Evolutionary conservation across 2,113 vertebrate species (phyloP).

Genomic region (Casuarius casuarius): DNA sequence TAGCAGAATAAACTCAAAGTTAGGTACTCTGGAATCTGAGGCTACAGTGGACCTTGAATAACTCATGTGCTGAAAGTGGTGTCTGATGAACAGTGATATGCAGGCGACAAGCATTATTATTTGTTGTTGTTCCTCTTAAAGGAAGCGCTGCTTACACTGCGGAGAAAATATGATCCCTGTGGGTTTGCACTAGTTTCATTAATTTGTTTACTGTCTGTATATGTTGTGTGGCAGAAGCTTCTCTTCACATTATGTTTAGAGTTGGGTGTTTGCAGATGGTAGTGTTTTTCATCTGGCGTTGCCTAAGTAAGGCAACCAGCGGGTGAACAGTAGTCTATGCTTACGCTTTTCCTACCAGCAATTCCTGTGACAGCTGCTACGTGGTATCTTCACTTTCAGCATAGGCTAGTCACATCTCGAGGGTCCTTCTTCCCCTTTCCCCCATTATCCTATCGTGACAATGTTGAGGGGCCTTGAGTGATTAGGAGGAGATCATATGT

Average conservation of each 20-base stretch:
- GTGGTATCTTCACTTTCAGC: background rate
- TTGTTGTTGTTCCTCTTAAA: background rate
- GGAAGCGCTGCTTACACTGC: background rate
- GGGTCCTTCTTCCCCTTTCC: background rate
- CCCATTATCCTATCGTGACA: background rate
- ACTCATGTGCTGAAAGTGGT: slow-evolving; percentile 3
- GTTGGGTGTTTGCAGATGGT: background rate
- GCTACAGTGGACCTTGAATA: slow-evolving; percentile 1
- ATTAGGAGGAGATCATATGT: background rate
- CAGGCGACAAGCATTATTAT: background rate
- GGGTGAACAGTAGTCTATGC: background rate
- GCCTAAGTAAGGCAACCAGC: background rate
- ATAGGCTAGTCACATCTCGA: background rate
- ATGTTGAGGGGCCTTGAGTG: background rate
- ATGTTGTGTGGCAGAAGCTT: background rate
- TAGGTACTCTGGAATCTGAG: background rate
- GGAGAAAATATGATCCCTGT: background rate
- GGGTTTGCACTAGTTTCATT: background rate
- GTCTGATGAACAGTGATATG: background rate
- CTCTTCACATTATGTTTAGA: background rate
- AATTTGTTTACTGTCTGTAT: background rate
- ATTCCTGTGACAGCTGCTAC: background rate
- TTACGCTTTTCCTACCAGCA: background rate
- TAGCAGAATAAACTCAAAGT: background rate
- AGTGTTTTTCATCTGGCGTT: background rate